These are phyloP conservation scores for Scaptodrosophila lebanonensis DNA, from an alignment of 1,140 invertebrate species.

Conservation along the genomic window DNA sequence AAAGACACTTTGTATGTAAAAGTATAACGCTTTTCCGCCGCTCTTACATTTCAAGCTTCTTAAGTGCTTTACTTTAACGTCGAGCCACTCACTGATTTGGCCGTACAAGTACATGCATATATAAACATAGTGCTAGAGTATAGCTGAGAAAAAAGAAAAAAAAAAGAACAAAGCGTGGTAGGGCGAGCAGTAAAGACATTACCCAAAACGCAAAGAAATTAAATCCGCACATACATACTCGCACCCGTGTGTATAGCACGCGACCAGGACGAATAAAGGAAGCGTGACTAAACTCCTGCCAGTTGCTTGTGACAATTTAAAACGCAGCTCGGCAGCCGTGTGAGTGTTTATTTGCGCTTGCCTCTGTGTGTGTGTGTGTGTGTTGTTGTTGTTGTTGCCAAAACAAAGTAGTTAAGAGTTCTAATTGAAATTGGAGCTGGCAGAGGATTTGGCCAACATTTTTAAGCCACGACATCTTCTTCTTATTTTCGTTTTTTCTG, in stretches of 20 bases:
- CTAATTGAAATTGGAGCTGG: constrained; percentile 62
- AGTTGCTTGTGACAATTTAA: constrained; percentile 33
- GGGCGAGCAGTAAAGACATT: constrained; percentile 66
- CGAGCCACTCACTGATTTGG: constrained; percentile 14
- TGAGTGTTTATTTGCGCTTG: neutral
- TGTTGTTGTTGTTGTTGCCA: neutral
- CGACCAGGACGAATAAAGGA: too few relatives aligned
- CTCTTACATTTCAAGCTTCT: constrained; percentile 53
- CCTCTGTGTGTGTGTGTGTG: neutral
- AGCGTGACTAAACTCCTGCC: too few relatives aligned
- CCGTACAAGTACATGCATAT: neutral
- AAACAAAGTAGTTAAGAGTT: constrained; percentile 56
- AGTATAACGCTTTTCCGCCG: constrained; percentile 35
- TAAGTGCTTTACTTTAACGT: constrained; percentile 64
- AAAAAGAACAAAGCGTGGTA: too few relatives aligned
- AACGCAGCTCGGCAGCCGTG: constrained; percentile 26
- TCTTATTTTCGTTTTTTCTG: too few relatives aligned
- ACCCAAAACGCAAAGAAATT: constrained; percentile 4
- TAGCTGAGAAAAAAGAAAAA: neutral
- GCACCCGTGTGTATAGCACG: too few relatives aligned
- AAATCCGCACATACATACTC: constrained; percentile 10
- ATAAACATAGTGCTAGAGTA: neutral
- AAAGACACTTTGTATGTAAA: neutral
- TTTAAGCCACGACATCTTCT: too few relatives aligned
- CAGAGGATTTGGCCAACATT: constrained; percentile 23